These are phyloP conservation scores for Barnardius zonarius DNA, from an alignment of 2,113 vertebrate species.

Conservation along the genomic window DNA sequence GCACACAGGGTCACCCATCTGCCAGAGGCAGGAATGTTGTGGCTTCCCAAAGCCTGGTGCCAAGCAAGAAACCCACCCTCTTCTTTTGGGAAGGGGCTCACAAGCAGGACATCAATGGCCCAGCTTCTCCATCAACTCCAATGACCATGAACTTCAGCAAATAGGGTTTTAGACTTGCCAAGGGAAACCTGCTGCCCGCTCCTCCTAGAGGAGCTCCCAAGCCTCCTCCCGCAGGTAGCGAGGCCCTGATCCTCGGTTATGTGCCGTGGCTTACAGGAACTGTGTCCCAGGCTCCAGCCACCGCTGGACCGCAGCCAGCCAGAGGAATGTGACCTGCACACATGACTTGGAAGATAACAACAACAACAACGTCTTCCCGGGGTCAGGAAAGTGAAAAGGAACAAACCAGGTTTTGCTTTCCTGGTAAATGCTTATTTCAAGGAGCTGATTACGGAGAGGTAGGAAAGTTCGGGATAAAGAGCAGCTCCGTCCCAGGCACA, in stretches of 20 bases:
- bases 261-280: not conserved
- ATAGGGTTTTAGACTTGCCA: not conserved
- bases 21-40: fast-evolving
- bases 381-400: not conserved
- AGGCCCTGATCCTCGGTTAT: not conserved
- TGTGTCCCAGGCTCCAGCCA: not conserved
- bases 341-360: not conserved
- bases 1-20: not conserved
- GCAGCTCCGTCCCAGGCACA: not conserved
- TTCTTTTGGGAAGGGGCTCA: not conserved
- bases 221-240: not conserved
- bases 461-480: not conserved
- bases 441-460: not conserved
- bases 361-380: not conserved
- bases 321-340: not conserved
- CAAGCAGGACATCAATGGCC: fast-evolving
- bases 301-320: not conserved
- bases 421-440: not conserved
- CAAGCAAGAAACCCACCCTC: not conserved
- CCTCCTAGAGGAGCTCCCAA: not conserved
- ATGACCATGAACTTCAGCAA: fast-evolving
- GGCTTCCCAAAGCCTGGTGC: not conserved
- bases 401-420: not conserved
- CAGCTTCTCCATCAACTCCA: not conserved
- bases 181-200: not conserved